A percentile compares a stretch with the other conserved stretches of the same genome.
Conservation (phyloP, 2,113 vertebrate species). For the Aramus guarauna region DNA sequence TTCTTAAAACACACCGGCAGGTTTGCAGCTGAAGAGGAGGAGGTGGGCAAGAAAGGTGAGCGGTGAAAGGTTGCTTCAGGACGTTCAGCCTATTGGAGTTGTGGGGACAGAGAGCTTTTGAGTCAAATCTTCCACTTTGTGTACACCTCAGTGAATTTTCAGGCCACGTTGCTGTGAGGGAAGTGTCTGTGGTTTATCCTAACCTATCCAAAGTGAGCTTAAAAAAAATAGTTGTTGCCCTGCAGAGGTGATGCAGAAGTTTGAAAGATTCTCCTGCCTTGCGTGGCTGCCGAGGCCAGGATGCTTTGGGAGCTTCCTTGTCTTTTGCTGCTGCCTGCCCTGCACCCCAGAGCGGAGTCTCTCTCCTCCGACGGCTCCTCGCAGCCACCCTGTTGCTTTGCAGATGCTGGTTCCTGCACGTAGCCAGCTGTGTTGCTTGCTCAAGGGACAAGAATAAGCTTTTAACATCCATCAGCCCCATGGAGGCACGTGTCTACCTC, state of each 20-base stretch:
- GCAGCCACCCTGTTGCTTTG: background rate
- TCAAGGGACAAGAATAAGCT: background rate
- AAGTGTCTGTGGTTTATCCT: background rate
- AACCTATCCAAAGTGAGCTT: background rate
- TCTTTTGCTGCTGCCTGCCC: background rate
- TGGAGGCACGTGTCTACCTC: background rate
- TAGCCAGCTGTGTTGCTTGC: background rate
- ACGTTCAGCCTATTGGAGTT: background rate
- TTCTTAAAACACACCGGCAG: background rate
- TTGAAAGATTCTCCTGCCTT: background rate
- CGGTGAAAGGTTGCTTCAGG: background rate
- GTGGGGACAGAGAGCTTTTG: background rate
- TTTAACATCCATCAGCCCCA: background rate
- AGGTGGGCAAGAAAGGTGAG: background rate
- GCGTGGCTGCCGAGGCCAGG: background rate
- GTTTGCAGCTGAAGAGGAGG: background rate
- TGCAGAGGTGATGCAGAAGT: background rate
- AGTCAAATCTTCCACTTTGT: background rate
- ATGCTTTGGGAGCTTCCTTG: background rate
- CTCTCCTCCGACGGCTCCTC: background rate
- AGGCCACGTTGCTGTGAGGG: background rate
- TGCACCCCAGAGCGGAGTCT: background rate
- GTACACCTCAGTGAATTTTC: background rate
- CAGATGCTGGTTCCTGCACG: background rate
- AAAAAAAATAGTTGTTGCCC: background rate